Base-by-base conservation (phyloP, 2,113 vertebrate genomes). In the Fulmarus glacialis region DNA sequence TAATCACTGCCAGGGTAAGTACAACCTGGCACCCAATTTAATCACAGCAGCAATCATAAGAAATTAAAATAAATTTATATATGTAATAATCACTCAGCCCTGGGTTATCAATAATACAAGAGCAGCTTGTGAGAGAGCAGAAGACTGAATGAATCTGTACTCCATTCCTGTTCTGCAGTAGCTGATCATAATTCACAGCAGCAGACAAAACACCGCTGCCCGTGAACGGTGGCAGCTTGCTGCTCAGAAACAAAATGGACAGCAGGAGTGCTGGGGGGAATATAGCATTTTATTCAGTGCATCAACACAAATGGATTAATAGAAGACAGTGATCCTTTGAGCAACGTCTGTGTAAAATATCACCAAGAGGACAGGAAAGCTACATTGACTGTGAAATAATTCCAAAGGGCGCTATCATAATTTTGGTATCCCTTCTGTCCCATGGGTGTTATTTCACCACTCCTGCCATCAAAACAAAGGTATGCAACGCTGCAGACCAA, bases 281-380 rank as follows among this genome's bases (percentile, higher is more conserved):
- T 38, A 91, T 4, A 82, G 87, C 91, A 62, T 87, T 96, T 96
- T 80, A 93, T 94, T 90, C 26, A 0, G 10, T 70, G 94, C 96
- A 94, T 91, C 97, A 90, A 83, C 94, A 91, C 93, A 89, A 96
- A 94, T 62, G 91, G 89, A 94, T 96, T 96, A 89, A 96, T 96
- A 94, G 52, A 89, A 95, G 82, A 87, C 78, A 96, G 84, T 34
- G 83, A 95, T 94, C 89, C 94, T 96, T 60, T 60, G 78, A 97
- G 97, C 89, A 58, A 80, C 2, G 81, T 59, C 93, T 91, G 94
- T 62, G 81, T 94, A 82, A 96, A 96, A 96, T 95, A 96, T 89
- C 89, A 82, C 91, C 8, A 0, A 48, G 93, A 72, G 81, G 87
- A 91, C 73, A 78, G 87, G 89, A 91, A 94, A 96, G 93, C 91